Base-by-base conservation (phyloP, 2,888 invertebrate species). In the Napeogenes sylphis region DNA sequence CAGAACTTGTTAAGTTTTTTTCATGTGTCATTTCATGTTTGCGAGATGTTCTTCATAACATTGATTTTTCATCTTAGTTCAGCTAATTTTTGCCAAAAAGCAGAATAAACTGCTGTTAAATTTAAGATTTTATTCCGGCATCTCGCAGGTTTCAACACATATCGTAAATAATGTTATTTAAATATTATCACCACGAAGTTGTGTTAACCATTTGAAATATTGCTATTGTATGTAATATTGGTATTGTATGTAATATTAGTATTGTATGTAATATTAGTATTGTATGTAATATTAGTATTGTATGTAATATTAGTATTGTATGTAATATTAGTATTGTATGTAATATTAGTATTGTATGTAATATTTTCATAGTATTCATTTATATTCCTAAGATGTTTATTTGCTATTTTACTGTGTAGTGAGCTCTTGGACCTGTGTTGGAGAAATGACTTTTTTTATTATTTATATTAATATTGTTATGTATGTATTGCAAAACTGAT, bases 1-100 rank as follows among this genome's bases (percentile, higher is more conserved):
- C 59, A 63, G 65, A 62, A 51, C 66, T 68, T 68, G 70, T 71
- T 71, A 70, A 69, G 67, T 72, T 70, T 71, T n/a, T 63, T 58
- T 68, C 69, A 65, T 64, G 70, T 68, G 46, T 67, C 54, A 30
- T 65, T 59, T 59, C 69, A 68, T 69, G 63, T 64, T 66, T 65
- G 56, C 45, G 60, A 56, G 58, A 59, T 61, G 45, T 55, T 60
- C 21, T 33, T 45, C 32, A 14, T n/a, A 21, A 21, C 21, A 32
- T 46, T 32, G 13, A 30, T 32, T 45, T 8, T 33, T 45, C 13
- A 57, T 46, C 46, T 30, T 32, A 33, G 6, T 35, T 13, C n/a
- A 10, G n/a, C 13, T 33, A n/a, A 35, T 35, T 35, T 35, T 35
- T 6, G 6, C 6, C 6, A 35, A 35, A 35, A 35, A 35, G 6